Conservation (phyloP, 2,113 vertebrate species). For the Rhizomys pruinosus region DNA sequence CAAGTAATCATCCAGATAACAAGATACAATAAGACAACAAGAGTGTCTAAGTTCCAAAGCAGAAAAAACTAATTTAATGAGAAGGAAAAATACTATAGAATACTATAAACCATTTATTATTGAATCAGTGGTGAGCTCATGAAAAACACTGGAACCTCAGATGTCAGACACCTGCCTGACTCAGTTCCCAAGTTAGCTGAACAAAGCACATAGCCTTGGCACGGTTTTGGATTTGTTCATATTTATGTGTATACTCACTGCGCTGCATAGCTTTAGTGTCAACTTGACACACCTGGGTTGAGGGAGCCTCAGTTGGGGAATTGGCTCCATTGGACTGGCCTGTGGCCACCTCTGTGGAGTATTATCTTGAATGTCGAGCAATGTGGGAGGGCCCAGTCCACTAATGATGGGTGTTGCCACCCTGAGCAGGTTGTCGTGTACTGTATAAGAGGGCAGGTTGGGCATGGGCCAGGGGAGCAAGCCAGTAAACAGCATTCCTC, state of each 20-base stretch:
- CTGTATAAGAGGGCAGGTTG: too few relatives aligned
- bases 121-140: not conserved
- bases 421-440: too few relatives aligned
- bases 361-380: too few relatives aligned
- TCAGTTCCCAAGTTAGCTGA: not conserved
- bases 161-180: not conserved
- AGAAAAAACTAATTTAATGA: not conserved
- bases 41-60: not conserved
- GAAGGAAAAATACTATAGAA: not conserved
- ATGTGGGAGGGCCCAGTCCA: too few relatives aligned
- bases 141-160: not conserved
- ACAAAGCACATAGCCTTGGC: not conserved
- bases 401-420: too few relatives aligned
- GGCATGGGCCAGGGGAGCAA: too few relatives aligned
- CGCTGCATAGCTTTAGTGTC: too few relatives aligned
- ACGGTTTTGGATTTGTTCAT: not conserved
- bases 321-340: too few relatives aligned
- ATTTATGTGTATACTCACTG: not conserved
- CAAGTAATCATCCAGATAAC: not conserved
- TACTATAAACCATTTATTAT: not conserved
- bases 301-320: too few relatives aligned
- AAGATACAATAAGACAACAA: not conserved
- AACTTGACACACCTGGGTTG: too few relatives aligned
- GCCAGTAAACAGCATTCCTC: too few relatives aligned
- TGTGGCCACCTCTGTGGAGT: too few relatives aligned